Percentiles rank a stretch among this genome's conserved stretches.
Conservation (phyloP, 37 sponge, comb jelly and placozoan genomes). For the Cliona cf. orientalis region DNA sequence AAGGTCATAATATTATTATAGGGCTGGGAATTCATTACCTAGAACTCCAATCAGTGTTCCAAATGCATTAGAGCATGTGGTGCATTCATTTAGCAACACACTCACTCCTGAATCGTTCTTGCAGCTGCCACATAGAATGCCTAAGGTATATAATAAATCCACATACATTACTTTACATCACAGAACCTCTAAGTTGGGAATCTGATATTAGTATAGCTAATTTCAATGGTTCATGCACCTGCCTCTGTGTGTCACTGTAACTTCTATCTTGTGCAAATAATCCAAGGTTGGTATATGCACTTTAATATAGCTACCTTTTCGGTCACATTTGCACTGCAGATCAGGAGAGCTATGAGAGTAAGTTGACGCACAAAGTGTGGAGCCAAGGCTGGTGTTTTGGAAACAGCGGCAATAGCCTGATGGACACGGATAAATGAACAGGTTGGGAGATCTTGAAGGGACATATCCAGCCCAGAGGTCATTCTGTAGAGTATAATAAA, state of each 20-base stretch:
- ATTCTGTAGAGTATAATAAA: constrained; percentile 6
- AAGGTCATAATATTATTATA: not conserved
- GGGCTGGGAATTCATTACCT: constrained; percentile 3
- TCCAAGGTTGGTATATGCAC: not conserved
- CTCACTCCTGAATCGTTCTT: constrained; percentile 57
- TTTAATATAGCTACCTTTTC: constrained; percentile 33
- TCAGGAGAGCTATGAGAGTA: constrained; percentile 18
- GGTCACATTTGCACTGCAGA: constrained; percentile 33
- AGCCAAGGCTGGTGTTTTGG: not conserved
- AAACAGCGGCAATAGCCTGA: constrained; percentile 55
- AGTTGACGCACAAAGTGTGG: constrained; percentile 15
- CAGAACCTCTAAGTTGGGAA: too few species aligned
- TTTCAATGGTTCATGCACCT: too few species aligned
- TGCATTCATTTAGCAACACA: constrained; percentile 60
- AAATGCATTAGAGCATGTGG: constrained; percentile 48
- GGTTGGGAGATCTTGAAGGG: constrained; percentile 1
- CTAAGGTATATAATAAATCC: constrained; percentile 38
- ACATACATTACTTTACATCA: too few species aligned
- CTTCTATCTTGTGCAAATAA: not conserved
- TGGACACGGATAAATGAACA: constrained; percentile 49
- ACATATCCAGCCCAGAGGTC: constrained; percentile 3
- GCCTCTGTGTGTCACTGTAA: too few species aligned
- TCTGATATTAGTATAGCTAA: too few species aligned
- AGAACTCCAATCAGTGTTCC: constrained; percentile 38
- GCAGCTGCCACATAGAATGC: constrained; percentile 73